Base-by-base conservation (phyloP, 2,797 vertebrate species). In the Myotis vivesi region DNA sequence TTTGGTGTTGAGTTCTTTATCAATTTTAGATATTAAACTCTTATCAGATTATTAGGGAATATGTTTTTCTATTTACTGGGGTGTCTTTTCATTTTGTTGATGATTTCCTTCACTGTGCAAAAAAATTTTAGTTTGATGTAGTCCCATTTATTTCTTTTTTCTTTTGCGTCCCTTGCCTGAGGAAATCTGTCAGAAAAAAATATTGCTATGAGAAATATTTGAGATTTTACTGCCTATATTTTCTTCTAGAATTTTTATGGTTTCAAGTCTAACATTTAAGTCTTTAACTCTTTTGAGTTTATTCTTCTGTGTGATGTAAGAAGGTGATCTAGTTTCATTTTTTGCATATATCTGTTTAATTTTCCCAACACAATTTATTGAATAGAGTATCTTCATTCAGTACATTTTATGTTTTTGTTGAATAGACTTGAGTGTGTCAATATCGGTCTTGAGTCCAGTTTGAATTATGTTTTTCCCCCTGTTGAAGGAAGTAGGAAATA, bases 341-440 rank as follows among this genome's bases (percentile, higher is more conserved):
- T 66, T 66, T 66, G 30, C 62, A 66, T 66, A 33, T 66, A 66
- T 66, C 16, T 66, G 6, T 66, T 33, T 6, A 66, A 33, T 33
- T 66, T 66, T 66, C 62, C 62, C 30, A 66, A 33, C n/a, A 66
- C 30, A n/a, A 33, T 66, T 33, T 66, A 66, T 66, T 66, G 16
- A 66, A 66, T 33, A 33, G 30, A 19, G 15, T 33, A 66, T 33
- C 7, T 66, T 66, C 16, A 33, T 62, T 62, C 9, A 62, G 84
- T 73, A 66, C 69, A 91, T 77, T 91, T 69, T 73, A 68, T 92
- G 23, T 87, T 64, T 81, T 71, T 92, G 28, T 5, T 89, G 10
- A 66, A 55, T 20, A 49, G 73, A 25, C 28, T 75, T 22, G 41
- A 90, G 41, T 73, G 9, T 92, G n/a, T 86, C 84, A 72, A 53